phyloP scores from a whole-genome alignment of 2,113 vertebrate species.

The Sinocyclocheilus anophthalmus region DNA sequence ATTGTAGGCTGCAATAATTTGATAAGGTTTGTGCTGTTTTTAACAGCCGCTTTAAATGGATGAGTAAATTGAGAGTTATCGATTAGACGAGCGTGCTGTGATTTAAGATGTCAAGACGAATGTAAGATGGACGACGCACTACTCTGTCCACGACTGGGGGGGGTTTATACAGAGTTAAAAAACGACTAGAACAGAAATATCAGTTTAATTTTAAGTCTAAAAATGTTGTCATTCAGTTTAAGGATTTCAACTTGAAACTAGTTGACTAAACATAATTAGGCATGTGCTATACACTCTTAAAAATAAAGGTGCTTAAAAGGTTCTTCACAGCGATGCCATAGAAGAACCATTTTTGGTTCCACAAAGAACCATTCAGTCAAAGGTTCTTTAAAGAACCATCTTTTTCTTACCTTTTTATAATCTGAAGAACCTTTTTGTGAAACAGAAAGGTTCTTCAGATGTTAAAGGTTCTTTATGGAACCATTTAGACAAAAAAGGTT shows the following conservation, averaged over 20 bases:
- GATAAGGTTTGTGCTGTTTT: conserved; percentile 44
- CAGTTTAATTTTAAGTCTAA: background rate
- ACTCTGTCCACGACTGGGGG: background rate
- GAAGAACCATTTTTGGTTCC: no score
- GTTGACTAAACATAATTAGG: background rate
- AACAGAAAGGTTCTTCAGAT: no score
- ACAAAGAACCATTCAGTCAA: no score
- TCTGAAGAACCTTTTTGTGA: no score
- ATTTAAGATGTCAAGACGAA: conserved; percentile 43
- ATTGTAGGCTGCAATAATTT: conserved; percentile 40
- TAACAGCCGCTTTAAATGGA: conserved; percentile 42
- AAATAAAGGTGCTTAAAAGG: no score
- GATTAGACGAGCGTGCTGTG: conserved; percentile 11
- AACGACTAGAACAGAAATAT: background rate
- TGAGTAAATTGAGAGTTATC: conserved; percentile 42
- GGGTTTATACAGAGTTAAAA: background rate
- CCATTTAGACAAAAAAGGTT: no score
- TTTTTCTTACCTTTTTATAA: no score
- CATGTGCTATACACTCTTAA: background rate
- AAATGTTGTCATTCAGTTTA: background rate
- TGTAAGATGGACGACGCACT: no score
- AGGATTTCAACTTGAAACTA: background rate
- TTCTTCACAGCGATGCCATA: no score
- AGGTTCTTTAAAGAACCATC: no score
- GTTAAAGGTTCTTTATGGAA: no score